Percentiles rank a stretch among this genome's conserved stretches.
These are phyloP conservation scores for Xyrauchen texanus DNA, from an alignment of 2,113 vertebrate species.

Conservation along the genomic window DNA sequence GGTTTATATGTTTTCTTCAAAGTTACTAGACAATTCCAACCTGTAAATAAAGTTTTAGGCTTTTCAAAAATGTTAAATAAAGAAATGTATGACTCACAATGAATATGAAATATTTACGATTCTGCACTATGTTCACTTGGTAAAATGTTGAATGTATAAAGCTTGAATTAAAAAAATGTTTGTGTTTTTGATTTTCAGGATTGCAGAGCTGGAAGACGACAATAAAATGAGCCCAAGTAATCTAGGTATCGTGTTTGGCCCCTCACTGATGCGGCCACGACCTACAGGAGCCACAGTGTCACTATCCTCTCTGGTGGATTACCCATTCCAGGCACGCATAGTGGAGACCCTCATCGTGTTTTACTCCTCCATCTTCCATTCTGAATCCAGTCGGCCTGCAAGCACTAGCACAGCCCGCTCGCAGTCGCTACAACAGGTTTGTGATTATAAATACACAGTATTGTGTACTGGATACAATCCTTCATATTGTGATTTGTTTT, in stretches of 20 bases:
- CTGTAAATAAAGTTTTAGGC: too few species aligned
- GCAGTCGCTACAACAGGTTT: slow-evolving; percentile 58
- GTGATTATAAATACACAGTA: not conserved
- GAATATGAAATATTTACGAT: too few species aligned
- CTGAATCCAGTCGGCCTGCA: slow-evolving; percentile 53
- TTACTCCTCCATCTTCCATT: slow-evolving; percentile 80
- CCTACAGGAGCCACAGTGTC: slow-evolving; percentile 92
- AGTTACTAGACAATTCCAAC: too few species aligned
- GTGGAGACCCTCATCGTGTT: slow-evolving; percentile 89
- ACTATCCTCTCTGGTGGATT: slow-evolving; percentile 93
- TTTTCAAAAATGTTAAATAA: too few species aligned
- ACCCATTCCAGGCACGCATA: slow-evolving; percentile 93
- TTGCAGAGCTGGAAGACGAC: slow-evolving; percentile 88
- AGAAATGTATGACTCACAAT: too few species aligned
- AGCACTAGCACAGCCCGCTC: slow-evolving; percentile 46
- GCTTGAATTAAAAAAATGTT: not conserved
- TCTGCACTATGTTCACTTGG: too few species aligned
- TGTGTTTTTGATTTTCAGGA: slow-evolving; percentile 68
- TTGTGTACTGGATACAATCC: too few species aligned
- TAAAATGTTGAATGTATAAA: too few species aligned
- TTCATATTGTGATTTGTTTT: not conserved
- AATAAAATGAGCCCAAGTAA: slow-evolving; percentile 97
- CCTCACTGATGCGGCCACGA: slow-evolving; percentile 89
- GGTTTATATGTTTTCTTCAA: too few species aligned
- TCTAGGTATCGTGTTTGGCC: slow-evolving; percentile 94